Base-by-base conservation (phyloP, 2,888 invertebrate species). In the Dasysyrphus albostriatus region DNA sequence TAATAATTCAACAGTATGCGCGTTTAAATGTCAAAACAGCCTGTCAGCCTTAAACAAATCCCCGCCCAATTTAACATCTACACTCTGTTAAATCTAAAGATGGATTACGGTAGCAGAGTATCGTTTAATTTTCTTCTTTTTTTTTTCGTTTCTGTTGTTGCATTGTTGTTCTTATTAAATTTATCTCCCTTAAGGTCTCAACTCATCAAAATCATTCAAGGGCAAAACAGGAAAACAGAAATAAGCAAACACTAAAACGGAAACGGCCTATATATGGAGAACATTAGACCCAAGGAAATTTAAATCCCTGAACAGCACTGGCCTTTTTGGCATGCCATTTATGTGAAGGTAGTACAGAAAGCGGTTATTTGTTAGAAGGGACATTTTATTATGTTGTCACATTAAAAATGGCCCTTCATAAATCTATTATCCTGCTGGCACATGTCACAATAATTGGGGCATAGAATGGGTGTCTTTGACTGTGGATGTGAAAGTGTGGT, bases 31-130 rank as follows among this genome's bases (percentile, higher is more conserved):
- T 63, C 74, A 70, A 75, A 76, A 75, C 83, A 65, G 70, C 19
- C 70, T 80, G 80, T 76, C 75, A 72, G 51, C 37, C 75, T 70
- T 54, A 70, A 47, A 70, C 74, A 81, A 83, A 83, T 78, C 78
- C 83, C 79, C 61, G 74, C 69, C 74, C 74, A 78, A 78, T 83
- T 83, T 74, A 83, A 79, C 69, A 83, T 79, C 79, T 54, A 80
- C 74, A 74, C 74, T 80, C 59, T 59, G 59, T 58, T 56, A 59
- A 74, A 74, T 67, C 67, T 51, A 67, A 59, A 80, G 80, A 80
- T 74, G 74, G 67, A 80, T 80, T 80, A 65, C 74, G 59, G 47
- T 24, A 54, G 7, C 16, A 51, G n/a, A 10, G 16, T 34, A 51
- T 42, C 9, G 29, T n/a, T 29, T 29, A 3, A 0, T 32, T 12